Conservation (phyloP, 2,113 vertebrate genomes). For the Trogon surrucura region DNA sequence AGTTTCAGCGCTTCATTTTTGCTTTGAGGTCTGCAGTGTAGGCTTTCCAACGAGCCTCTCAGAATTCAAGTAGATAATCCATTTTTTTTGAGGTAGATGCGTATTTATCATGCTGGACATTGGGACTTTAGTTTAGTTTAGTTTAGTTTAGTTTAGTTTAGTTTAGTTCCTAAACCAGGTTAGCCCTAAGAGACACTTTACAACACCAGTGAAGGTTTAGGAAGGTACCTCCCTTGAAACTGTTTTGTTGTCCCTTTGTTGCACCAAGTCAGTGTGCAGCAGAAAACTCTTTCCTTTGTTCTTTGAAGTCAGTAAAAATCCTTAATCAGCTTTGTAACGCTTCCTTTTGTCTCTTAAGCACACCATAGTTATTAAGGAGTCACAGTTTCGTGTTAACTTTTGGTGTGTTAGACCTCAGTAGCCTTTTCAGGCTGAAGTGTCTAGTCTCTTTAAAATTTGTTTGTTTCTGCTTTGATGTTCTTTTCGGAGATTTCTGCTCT, state of each 20-base stretch:
- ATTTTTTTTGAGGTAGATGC: fast-evolving
- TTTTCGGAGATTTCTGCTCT: not conserved
- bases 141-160: no score
- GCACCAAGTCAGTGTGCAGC: fast-evolving
- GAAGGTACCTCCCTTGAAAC: not conserved
- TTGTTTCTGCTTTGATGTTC: not conserved
- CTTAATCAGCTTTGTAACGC: not conserved
- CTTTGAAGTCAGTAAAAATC: not conserved
- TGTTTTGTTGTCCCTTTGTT: not conserved
- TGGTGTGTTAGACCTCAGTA: not conserved
- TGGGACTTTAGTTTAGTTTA: not conserved
- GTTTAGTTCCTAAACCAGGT: not conserved
- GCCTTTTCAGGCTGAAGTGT: not conserved
- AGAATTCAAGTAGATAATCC: not conserved
- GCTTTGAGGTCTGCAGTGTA: not conserved
- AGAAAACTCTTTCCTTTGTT: not conserved
- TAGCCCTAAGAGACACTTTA: not conserved
- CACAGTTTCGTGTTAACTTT: not conserved
- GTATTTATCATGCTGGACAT: not conserved
- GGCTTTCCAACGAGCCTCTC: not conserved
- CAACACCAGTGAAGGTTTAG: not conserved
- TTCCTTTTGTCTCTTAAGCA: not conserved
- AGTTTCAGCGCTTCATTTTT: not conserved
- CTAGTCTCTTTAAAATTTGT: not conserved
- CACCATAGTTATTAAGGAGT: not conserved